Evolutionary conservation across 92 coral and sea anemone species (phyloP), one percentile per base, ranked within the genome.

Genomic region (Palythoa grandis): DNA sequence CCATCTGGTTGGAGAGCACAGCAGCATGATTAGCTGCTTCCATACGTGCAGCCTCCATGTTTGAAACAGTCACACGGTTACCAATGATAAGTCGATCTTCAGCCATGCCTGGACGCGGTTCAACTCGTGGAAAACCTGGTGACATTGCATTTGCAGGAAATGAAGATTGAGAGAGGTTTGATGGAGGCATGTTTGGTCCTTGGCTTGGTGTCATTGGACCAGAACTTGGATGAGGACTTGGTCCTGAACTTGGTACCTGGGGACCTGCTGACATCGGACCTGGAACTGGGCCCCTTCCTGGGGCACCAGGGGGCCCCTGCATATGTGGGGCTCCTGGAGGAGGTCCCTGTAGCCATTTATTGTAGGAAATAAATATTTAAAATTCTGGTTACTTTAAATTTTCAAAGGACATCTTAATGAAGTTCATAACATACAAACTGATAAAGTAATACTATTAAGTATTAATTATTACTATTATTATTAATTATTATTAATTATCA

Each of bases 11-110:
- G 13, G 85, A 80, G 47, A 80, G 74, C 63, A 80, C 85, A 13
- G 84, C 84, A 63, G 85, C 85, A 77, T 90, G 93, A 86, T 83
- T 90, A 37, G 90, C 89, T 1, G 90, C 71, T 56, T 78, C 86
- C 85, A 80, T 80, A 6, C 85, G 85, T 43, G 92, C 88, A 11
- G 87, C 91, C 56, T 94, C 98, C 92, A 94, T 87, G 89, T 94
- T 94, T 11, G 98, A 85, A 12, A 94, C 98, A 79, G 92, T 94
- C 72, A 94, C 98, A 4, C 98, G 87, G 83, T 94, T 91, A 61
- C 98, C 98, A 7, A 94, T 80, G 29, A 94, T 95, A 72, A 94
- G 89, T 2, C 98, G 90, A 15, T 94, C 95, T 7, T 80, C 85
- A 40, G 58, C 72, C 74, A 80, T 80, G 74, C 74, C 74, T 11